These are phyloP conservation scores for Bothrops alternatus DNA, from an alignment of 2,797 vertebrate species.

Conservation along the genomic window DNA sequence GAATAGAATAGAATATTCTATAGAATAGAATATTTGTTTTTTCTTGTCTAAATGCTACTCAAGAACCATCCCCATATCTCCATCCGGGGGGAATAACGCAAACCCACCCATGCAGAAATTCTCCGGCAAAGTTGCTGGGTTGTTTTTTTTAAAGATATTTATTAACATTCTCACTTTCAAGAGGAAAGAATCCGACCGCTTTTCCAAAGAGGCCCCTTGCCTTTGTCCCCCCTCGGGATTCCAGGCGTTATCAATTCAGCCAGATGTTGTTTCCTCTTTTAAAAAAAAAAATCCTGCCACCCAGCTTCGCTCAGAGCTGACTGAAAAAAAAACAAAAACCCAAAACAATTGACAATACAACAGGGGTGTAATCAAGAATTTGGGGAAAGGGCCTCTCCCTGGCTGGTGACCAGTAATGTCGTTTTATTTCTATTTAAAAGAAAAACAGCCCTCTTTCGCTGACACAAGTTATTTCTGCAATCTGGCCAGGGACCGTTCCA, in stretches of 20 bases:
- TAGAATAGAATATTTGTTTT: neutral
- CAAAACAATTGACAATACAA: neutral
- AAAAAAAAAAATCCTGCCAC: neutral
- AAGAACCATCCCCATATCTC: neutral
- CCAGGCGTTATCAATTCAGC: neutral
- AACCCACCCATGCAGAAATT: neutral
- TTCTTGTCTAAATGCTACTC: neutral
- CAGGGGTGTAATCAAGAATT: neutral
- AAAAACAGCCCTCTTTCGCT: rapidly evolving
- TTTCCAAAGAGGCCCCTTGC: no score
- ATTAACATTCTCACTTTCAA: neutral
- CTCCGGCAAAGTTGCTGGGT: neutral
- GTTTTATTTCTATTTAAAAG: neutral
- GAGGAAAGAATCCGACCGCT: neutral
- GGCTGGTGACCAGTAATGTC: neutral
- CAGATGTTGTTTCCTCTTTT: neutral
- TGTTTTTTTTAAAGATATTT: neutral
- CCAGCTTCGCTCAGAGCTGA: neutral
- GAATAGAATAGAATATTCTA: no score
- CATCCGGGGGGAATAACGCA: neutral
- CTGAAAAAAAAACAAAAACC: neutral
- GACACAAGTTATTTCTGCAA: neutral
- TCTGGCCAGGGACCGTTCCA: neutral
- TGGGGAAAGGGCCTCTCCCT: no score
- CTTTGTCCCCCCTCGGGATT: neutral